These are phyloP conservation scores for Alcedo atthis DNA, from an alignment of 2,797 vertebrate species.

Conservation along the genomic window DNA sequence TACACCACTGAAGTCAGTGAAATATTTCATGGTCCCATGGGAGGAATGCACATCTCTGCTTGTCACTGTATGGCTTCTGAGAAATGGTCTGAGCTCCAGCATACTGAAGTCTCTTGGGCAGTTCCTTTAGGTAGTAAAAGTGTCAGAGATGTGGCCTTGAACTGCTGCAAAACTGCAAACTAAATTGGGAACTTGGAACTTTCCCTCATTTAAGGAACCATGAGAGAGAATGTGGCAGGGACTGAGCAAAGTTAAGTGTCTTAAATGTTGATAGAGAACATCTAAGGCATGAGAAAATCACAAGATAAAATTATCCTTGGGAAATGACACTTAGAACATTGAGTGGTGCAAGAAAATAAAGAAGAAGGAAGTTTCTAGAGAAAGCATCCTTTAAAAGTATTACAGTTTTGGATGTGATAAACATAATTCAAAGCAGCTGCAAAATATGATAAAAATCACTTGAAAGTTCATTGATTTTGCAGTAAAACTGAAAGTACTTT, in stretches of 20 bases:
- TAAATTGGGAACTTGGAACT: not conserved
- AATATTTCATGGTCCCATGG: not conserved
- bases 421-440: conserved; percentile 77
- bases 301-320: not conserved
- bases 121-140: not conserved
- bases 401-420: conserved; percentile 64
- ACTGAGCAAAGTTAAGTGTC: not conserved
- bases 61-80: not conserved
- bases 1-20: not conserved
- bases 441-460: conserved; percentile 84
- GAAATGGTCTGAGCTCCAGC: not conserved
- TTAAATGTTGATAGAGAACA: not conserved
- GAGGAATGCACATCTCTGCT: not conserved
- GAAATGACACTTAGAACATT: not conserved
- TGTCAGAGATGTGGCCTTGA: not conserved
- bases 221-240: not conserved
- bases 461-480: conserved; percentile 87
- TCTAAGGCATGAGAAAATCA: not conserved
- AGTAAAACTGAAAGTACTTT: conserved; percentile 84
- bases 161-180: not conserved
- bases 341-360: conserved; percentile 20
- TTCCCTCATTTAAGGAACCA: not conserved
- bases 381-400: conserved; percentile 67
- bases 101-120: not conserved
- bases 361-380: conserved; percentile 60